Evolutionary conservation across 2,797 vertebrate species (phyloP), one percentile per base, ranked within the genome.

Genomic region (Oceanodroma leucorhoa): DNA sequence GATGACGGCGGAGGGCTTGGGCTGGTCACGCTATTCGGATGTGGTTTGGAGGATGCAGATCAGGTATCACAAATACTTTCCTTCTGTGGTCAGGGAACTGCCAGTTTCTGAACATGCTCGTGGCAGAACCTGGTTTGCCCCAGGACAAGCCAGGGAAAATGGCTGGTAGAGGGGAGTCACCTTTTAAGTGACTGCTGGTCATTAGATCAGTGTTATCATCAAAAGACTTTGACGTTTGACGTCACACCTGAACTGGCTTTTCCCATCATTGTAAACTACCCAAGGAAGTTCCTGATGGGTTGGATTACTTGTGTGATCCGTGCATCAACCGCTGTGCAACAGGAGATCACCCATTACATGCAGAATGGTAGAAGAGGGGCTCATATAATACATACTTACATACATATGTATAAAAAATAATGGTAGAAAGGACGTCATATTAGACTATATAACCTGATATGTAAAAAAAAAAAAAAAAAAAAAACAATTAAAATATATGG

Each of bases 341-440:
- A 77, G 45, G 43, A 69, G 62, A 21, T 71, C 30, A 11, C 43
- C 17, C 5, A 6, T 24, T 36, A 18, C 4, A 1, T 29, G 11
- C 18, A 32, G 48, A 26, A 1, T 10, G 20, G 18, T 27, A 14
- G 32, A 48, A 71, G n/a, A 76, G 27, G 13, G 14, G 7, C 7
- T 78, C 2, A 5, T 41, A 0, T 13, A 48, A 23, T 21, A 2
- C 9, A 1, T 21, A 5, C 9, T 1, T 21, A 5, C 9, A 6
- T 19, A 18, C 1, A 1, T 4, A 3, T 69, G 16, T 21, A n/a
- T 26, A 60, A 9, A 51, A 70, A 76, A 23, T 9, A 38, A 14
- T 6, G 61, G 6, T 67, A 45, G 48, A 34, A 60, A 16, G 36
- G 43, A 79, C 5, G 2, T 38, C 27, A 11, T 27, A 4, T 55